phyloP scores from a whole-genome alignment of 2,888 invertebrate species.

The Xylota segnis region DNA sequence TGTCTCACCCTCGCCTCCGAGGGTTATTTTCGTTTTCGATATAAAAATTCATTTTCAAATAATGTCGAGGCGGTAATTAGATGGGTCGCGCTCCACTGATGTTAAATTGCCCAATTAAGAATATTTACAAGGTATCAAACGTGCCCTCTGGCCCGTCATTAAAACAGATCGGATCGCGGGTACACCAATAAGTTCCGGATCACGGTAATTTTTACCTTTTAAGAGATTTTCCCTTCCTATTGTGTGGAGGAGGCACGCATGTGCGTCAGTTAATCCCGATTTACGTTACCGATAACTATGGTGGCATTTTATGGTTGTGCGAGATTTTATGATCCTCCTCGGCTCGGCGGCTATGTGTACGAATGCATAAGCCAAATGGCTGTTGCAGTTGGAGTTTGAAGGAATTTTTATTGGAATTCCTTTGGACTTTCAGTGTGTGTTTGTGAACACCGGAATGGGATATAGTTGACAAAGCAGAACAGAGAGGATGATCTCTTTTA shows the following conservation, averaged over 20 bases:
- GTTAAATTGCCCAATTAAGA: slow-evolving; percentile 84
- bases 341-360: background rate
- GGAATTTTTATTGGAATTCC: slow-evolving; percentile 69
- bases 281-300: slow-evolving; percentile 66
- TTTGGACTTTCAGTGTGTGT: slow-evolving; percentile 25
- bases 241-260: slow-evolving; percentile 35
- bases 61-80: slow-evolving; percentile 63
- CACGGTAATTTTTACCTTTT: slow-evolving; percentile 67
- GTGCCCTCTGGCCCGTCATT: slow-evolving; percentile 74
- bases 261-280: slow-evolving; percentile 45
- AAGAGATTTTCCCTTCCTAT: background rate
- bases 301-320: slow-evolving; percentile 68
- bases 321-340: slow-evolving; percentile 67
- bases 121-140: slow-evolving; percentile 81
- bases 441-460: background rate
- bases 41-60: slow-evolving; percentile 66
- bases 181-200: slow-evolving; percentile 66
- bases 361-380: slow-evolving; percentile 20
- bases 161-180: slow-evolving; percentile 44
- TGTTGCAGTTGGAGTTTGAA: slow-evolving; percentile 36
- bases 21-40: slow-evolving; percentile 68
- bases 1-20: slow-evolving; percentile 31
- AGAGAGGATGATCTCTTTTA: slow-evolving; percentile 6
- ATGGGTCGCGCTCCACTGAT: slow-evolving; percentile 83
- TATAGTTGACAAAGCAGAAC: slow-evolving; percentile 31